Conservation (phyloP, 2,797 vertebrate species). For the Sebastes matsubarae region DNA sequence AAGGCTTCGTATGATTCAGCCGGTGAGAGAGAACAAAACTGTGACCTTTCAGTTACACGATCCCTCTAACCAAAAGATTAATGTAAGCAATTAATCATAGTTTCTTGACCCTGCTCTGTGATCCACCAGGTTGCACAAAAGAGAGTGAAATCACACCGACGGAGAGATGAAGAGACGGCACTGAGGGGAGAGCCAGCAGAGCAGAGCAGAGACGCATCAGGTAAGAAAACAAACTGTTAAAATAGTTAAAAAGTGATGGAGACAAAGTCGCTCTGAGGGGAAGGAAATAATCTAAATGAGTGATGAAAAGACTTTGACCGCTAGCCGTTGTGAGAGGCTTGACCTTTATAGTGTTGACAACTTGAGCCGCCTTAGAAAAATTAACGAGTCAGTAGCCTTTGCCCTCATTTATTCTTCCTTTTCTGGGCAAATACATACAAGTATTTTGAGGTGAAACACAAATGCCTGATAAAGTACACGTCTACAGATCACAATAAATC, state of each 20-base stretch:
- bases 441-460: background rate
- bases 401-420: background rate
- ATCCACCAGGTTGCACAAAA: constrained; percentile 65
- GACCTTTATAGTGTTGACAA: background rate
- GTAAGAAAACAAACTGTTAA: constrained; percentile 43
- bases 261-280: no score
- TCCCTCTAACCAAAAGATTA: background rate
- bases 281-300: background rate
- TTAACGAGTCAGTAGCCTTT: background rate
- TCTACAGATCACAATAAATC: background rate
- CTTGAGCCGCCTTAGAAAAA: background rate
- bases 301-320: background rate
- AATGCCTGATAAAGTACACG: background rate
- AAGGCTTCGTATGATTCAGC: background rate
- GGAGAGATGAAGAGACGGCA: constrained; percentile 62
- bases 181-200: constrained; percentile 34
- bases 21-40: background rate
- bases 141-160: constrained; percentile 70
- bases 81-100: background rate
- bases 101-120: background rate
- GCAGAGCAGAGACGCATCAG: constrained; percentile 26
- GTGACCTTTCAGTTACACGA: background rate
- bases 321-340: background rate
- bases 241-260: background rate
- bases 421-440: background rate